phyloP scores from a whole-genome alignment of 2,888 invertebrate genomes.

The Campoplex capitator region DNA sequence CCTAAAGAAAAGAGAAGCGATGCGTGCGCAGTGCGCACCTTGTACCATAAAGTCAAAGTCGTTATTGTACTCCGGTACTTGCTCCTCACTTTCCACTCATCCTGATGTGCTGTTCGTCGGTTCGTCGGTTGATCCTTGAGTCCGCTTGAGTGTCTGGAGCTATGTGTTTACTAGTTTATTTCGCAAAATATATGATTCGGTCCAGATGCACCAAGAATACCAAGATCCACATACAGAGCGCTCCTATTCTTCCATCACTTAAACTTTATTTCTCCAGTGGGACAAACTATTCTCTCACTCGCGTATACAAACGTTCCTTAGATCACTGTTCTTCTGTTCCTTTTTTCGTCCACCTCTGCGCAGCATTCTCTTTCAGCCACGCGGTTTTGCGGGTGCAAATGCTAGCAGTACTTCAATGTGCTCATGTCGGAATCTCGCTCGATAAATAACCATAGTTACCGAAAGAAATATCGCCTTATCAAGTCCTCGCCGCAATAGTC shows the following conservation, averaged over 20 bases:
- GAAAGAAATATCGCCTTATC: not conserved
- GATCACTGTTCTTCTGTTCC: slow-evolving; percentile 31
- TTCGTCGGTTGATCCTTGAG: not conserved
- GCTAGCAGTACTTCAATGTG: not conserved
- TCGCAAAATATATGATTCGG: not conserved
- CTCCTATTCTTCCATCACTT: not conserved
- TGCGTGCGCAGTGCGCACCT: slow-evolving; percentile 74
- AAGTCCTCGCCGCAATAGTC: not conserved
- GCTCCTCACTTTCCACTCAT: slow-evolving; percentile 1
- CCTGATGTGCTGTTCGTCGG: slow-evolving; percentile 8
- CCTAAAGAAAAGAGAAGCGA: slow-evolving; percentile 54
- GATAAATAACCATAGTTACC: slow-evolving; percentile 5
- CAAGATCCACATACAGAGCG: not conserved
- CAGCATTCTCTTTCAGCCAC: not conserved
- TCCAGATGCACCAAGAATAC: not conserved
- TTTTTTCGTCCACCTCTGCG: not conserved
- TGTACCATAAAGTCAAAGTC: slow-evolving; percentile 76
- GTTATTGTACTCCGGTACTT: slow-evolving; percentile 46
- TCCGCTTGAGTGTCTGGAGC: slow-evolving; percentile 3
- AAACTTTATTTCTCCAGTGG: not conserved
- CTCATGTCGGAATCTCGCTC: not conserved
- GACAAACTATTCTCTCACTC: slow-evolving; percentile 11
- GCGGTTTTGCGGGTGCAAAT: not conserved
- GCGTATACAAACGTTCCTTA: slow-evolving; percentile 34
- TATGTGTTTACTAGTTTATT: not conserved